Base-by-base conservation (phyloP, 92 coral and sea anemone genomes). In the Palythoa grandiflora region DNA sequence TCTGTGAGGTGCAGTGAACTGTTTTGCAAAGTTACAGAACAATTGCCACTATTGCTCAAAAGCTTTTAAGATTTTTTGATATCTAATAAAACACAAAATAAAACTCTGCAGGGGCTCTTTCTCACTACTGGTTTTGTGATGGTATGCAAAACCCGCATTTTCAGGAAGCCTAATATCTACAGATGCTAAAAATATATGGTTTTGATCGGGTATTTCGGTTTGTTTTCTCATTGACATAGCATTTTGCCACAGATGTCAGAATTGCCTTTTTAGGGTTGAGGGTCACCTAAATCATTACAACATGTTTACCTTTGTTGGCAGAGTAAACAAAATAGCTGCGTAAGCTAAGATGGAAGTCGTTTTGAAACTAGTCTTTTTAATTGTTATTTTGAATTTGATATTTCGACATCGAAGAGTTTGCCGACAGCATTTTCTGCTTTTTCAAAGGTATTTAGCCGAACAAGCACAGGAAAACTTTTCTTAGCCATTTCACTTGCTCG, bases 151-250 rank as follows among this genome's bases (percentile, higher is more conserved):
- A 14, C 51, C 51, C 51, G 36, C 54, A 73, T 73, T 73, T 73
- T 39, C 51, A 73, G 35, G 51, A 73, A 38, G 78, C 53, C 51
- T 38, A 73, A 48, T 39, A 73, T 12, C 35, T 39, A 48, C 51
- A 73, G 78, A 20, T 73, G 37, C 55, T 48, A 73, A 73, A 73
- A 73, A 73, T 39, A 73, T 73, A 73, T 73, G 78, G 78, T 73
- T 73, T 72, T 72, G 50, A 47, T 72, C 17, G 50, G 12, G 77
- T 72, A 14, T 72, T 72, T 72, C 37, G 77, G n/a, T n/a, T 72
- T 37, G 77, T 37, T 72, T 72, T 72, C 50, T 72, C 50, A 37
- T 35, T 35, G 37, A 72, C 50, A 21, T 36, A 72, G 77, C 52
- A 28, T 72, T 38, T 73, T 73, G 37, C 78, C 53, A 73, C 20